Percentiles rank a stretch among this genome's conserved stretches.
These are phyloP conservation scores for Spondyliosoma cantharus DNA, from an alignment of 2,797 vertebrate species.

Conservation along the genomic window DNA sequence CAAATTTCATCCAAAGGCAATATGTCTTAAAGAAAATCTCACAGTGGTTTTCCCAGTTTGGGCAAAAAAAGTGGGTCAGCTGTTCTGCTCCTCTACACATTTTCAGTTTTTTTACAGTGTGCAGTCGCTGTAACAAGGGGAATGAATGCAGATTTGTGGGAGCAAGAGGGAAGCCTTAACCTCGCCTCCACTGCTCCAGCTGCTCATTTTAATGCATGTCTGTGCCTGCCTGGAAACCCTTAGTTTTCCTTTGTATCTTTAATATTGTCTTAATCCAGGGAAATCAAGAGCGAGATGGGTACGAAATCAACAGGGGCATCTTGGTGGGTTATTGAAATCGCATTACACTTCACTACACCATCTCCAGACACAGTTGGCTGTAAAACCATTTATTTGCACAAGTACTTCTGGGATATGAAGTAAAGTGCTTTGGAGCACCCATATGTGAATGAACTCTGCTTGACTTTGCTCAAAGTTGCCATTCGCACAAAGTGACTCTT, in stretches of 20 bases:
- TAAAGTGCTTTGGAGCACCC: constrained; percentile 54
- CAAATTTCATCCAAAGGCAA: constrained; percentile 53
- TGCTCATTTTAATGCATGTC: constrained; percentile 37
- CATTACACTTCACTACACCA: constrained; percentile 36
- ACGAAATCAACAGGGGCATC: constrained; percentile 46
- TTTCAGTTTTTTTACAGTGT: constrained; percentile 47
- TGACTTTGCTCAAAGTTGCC: constrained; percentile 77
- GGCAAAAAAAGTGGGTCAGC: constrained; percentile 48
- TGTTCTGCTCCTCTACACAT: constrained; percentile 42
- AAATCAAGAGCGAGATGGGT: constrained; percentile 43
- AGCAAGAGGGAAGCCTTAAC: constrained; percentile 24
- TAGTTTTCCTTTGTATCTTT: constrained; percentile 22
- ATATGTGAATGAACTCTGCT: constrained; percentile 70
- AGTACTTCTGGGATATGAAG: constrained; percentile 55
- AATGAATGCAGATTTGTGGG: constrained; percentile 38
- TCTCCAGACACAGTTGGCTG: constrained; percentile 47
- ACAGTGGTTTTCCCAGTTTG: constrained; percentile 43
- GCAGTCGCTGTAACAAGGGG: constrained; percentile 42
- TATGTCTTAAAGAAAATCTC: constrained; percentile 52
- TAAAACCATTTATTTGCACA: constrained; percentile 57
- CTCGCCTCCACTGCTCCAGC: constrained; percentile 25
- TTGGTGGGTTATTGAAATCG: constrained; percentile 46
- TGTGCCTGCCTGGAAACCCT: constrained; percentile 27
- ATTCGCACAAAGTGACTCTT: constrained; percentile 68
- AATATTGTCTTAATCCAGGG: constrained; percentile 42